Conservation (phyloP, 2,113 vertebrate species). For the Tautogolabrus adspersus region DNA sequence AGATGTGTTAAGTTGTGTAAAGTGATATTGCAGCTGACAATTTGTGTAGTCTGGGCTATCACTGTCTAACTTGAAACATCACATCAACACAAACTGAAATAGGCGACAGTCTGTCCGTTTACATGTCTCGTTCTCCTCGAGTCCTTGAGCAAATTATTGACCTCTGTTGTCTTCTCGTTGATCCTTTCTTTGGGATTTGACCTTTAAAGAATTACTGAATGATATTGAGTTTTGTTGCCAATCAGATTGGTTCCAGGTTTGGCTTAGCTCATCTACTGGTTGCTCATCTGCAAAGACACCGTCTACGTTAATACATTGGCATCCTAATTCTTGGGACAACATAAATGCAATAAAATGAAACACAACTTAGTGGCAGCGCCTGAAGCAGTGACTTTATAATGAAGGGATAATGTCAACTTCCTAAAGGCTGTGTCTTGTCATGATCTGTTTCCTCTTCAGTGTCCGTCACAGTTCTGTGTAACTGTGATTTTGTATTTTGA, state of each 20-base stretch:
- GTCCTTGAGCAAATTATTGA: conserved; percentile 38
- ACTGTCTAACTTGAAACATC: conserved; percentile 65
- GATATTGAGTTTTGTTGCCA: conserved; percentile 41
- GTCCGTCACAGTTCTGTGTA: conserved; percentile 30
- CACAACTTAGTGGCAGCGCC: conserved; percentile 10
- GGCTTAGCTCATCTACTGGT: conserved; percentile 27
- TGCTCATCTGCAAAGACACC: conserved; percentile 34
- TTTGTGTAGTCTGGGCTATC: conserved; percentile 57
- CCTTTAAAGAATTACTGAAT: conserved; percentile 34
- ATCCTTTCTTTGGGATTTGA: conserved; percentile 40
- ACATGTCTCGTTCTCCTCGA: conserved; percentile 51
- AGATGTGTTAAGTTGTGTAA: conserved; percentile 49
- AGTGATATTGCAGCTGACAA: conserved; percentile 68
- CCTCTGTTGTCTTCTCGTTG: conserved; percentile 48
- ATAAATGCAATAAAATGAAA: conserved; percentile 45
- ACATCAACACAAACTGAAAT: conserved; percentile 49
- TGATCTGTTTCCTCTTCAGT: conserved; percentile 31
- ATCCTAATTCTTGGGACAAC: conserved; percentile 27
- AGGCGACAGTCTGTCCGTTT: conserved; percentile 59
- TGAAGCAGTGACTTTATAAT: conserved; percentile 44
- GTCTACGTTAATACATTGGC: conserved; percentile 21
- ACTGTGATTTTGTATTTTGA: conserved; percentile 41
- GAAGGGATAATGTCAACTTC: conserved; percentile 48
- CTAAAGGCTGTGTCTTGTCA: conserved; percentile 57
- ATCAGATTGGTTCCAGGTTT: conserved; percentile 46